Conservation (phyloP, 2,888 invertebrate genomes). For the Parnassius mnemosyne region DNA sequence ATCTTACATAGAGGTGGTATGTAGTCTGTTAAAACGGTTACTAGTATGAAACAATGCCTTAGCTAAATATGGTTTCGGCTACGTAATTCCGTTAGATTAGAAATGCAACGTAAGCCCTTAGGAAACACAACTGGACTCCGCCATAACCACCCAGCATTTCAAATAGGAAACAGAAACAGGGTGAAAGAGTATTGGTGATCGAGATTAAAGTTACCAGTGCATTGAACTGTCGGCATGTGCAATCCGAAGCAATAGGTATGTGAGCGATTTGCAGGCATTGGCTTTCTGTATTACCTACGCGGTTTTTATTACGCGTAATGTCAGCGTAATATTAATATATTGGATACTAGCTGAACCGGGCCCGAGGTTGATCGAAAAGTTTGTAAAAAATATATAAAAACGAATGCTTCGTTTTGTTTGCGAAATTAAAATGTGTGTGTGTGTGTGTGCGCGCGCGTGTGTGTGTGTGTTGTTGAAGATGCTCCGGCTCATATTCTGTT, state of each 20-base stretch:
- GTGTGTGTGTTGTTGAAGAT: no score
- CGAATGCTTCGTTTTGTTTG: no score
- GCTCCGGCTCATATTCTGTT: no score
- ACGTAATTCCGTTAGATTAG: conserved; percentile 19
- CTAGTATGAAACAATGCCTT: background rate
- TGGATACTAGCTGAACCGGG: no score
- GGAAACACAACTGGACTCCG: conserved; percentile 19
- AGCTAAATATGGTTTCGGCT: background rate
- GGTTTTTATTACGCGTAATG: background rate
- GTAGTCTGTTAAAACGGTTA: background rate
- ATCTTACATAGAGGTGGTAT: background rate
- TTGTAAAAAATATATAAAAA: no score
- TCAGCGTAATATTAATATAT: no score
- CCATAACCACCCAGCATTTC: conserved; percentile 29
- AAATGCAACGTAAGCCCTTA: conserved; percentile 8
- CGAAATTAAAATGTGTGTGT: no score
- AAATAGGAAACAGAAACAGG: conserved; percentile 38
- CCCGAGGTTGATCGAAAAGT: no score
- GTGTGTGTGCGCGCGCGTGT: no score
- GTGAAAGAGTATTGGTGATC: conserved; percentile 43
- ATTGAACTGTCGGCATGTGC: conserved; percentile 34
- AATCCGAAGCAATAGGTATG: conserved; percentile 17
- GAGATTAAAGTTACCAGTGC: conserved; percentile 47
- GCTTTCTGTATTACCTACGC: conserved; percentile 18
- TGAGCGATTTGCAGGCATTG: conserved; percentile 19